phyloP scores from a whole-genome alignment of 2,888 invertebrate species.

The Leucoptera coffeella region DNA sequence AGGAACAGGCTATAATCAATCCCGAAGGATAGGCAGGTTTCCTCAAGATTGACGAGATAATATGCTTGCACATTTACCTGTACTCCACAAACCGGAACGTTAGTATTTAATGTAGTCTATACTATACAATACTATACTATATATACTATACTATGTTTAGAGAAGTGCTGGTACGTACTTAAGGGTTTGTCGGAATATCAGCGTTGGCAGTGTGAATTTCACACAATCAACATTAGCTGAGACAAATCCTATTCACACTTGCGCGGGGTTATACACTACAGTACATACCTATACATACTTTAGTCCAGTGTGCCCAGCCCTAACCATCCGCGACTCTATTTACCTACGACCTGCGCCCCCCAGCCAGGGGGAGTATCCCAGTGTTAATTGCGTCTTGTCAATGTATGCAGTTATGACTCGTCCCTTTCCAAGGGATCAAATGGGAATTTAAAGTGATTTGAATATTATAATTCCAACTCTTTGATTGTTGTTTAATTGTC shows the following conservation, averaged over 20 bases:
- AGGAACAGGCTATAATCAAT: too few species aligned
- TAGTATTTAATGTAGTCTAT: conserved; percentile 4
- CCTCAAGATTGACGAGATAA: too few species aligned
- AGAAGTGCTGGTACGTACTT: too few species aligned
- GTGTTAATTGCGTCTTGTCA: conserved; percentile 45
- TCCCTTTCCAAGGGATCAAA: conserved; percentile 3
- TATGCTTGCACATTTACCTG: background rate
- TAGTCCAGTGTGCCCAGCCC: too few species aligned
- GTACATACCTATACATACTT: too few species aligned
- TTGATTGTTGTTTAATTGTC: conserved; percentile 1
- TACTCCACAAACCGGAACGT: conserved; percentile 6
- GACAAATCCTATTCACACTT: too few species aligned
- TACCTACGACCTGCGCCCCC: conserved; percentile 20
- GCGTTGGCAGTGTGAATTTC: too few species aligned
- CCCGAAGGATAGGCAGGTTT: too few species aligned
- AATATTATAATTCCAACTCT: conserved; percentile 1
- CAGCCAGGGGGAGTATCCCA: conserved; percentile 10
- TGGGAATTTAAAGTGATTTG: conserved; percentile 3
- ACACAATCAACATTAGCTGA: too few species aligned
- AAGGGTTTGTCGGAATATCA: too few species aligned
- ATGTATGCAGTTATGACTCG: conserved; percentile 8
- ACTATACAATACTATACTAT: conserved; percentile 11
- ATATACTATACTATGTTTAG: too few species aligned
- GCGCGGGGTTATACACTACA: conserved; percentile 8
- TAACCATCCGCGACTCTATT: too few species aligned